These are phyloP conservation scores for Trissoscelio sp. DNA, from an alignment of 2,888 invertebrate species.

Conservation along the genomic window DNA sequence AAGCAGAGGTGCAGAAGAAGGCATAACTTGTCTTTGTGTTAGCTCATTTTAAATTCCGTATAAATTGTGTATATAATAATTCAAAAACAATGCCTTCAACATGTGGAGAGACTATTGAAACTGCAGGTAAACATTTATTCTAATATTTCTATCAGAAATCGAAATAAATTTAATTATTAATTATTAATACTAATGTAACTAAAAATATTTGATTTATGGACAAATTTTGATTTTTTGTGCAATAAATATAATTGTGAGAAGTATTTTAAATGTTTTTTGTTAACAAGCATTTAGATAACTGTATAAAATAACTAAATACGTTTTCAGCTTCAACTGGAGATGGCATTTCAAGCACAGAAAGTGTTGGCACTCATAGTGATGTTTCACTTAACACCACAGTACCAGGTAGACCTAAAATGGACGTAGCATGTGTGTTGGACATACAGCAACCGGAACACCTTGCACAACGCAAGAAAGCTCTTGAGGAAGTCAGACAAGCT, in stretches of 20 bases:
- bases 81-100: slow-evolving; percentile 78
- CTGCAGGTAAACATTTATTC: slow-evolving; percentile 73
- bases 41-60: slow-evolving; percentile 5
- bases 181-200: too few species aligned
- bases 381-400: slow-evolving; percentile 85
- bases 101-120: slow-evolving; percentile 77
- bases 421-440: slow-evolving; percentile 95
- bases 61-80: slow-evolving; percentile 2
- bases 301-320: neutral
- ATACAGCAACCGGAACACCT: slow-evolving; percentile 89
- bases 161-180: too few species aligned
- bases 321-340: slow-evolving; percentile 68
- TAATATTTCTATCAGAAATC: neutral
- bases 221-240: too few species aligned
- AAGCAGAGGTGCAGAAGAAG: slow-evolving; percentile 34
- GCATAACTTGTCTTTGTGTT: neutral
- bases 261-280: too few species aligned
- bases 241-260: too few species aligned
- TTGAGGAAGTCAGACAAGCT: slow-evolving; percentile 93
- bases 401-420: slow-evolving; percentile 88
- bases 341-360: slow-evolving; percentile 84
- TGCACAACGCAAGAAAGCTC: slow-evolving; percentile 90
- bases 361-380: slow-evolving; percentile 87
- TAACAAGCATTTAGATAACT: too few species aligned
- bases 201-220: too few species aligned